Base-by-base conservation (phyloP, 2,888 invertebrate species). In the Conchocele bisecta region DNA sequence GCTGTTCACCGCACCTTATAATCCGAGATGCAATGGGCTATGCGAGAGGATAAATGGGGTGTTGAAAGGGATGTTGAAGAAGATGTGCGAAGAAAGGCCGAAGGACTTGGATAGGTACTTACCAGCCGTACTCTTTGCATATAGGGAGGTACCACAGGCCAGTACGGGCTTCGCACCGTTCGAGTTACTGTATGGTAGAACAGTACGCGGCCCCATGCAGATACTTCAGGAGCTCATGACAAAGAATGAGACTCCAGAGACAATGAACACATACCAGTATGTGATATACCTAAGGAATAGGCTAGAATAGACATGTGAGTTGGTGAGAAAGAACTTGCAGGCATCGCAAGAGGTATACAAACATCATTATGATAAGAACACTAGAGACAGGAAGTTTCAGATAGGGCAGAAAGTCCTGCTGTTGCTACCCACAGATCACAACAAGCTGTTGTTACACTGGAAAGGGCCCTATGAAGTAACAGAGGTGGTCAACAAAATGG, bases 101-200 rank as follows among this genome's bases (percentile, higher is more conserved):
- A 67, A 66, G 15, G 60, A 81, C 17, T 81, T 81, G 81, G 81
- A 84, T 48, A 51, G 68, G 35, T 79, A 71, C 44, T 24, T 79
- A n/a, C 22, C 69, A 29, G 41, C 70, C 5, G 35, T 71, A 2
- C 41, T 81, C n/a, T 82, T 82, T 64, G 76, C 74, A 7, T 79
- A 79, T 15, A 39, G 79, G 20, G 81, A 77, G 44, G 69, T 61
- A 7, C 72, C 72, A 29, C 72, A 80, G 31, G 66, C 51, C 15
- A 70, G 63, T 58, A 33, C 48, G 22, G 67, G 70, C 1, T 80
- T 78, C 33, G 63, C 71, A 4, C 75, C 72, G 11, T 75, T 78
- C 48, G 68, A 75, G 41, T 20, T 58, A 3, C 17, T 58, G n/a
- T 58, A 42, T 29, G 58, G 58, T 6, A 24, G 58, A 29, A 3